Conservation (phyloP, 2,797 vertebrate species). For the Clarias platycephalus region DNA sequence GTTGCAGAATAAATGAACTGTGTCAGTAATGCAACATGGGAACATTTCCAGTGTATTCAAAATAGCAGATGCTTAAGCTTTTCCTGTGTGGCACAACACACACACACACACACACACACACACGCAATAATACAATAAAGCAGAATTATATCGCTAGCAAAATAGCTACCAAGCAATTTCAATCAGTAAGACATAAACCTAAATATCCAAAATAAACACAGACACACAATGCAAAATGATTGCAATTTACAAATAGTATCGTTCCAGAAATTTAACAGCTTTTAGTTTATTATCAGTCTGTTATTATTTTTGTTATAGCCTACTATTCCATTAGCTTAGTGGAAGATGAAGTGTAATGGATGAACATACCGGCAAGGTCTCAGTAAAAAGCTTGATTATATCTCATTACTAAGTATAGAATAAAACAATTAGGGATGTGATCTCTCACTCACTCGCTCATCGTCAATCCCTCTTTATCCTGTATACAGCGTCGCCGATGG, state of each 20-base stretch:
- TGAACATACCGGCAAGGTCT: neutral
- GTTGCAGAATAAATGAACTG: constrained; percentile 4
- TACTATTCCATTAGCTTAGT: no score
- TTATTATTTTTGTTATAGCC: neutral
- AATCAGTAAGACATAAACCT: neutral
- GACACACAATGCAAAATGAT: neutral
- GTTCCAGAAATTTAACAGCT: neutral
- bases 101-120: neutral
- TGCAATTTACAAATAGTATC: neutral
- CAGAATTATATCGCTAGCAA: neutral
- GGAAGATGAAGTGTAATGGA: neutral
- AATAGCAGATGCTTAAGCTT: neutral
- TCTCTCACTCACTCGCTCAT: no score
- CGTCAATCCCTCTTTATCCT: no score
- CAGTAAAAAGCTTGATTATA: neutral
- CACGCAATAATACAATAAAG: neutral
- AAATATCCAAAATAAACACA: neutral
- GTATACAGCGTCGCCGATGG: no score
- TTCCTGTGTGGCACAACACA: neutral
- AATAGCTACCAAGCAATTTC: neutral
- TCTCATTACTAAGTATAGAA: neutral
- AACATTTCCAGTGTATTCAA: neutral
- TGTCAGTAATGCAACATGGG: neutral
- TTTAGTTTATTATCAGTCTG: neutral
- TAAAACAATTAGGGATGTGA: neutral